Evolutionary conservation across 2,797 vertebrate species (phyloP).

Genomic region (Catharus ustulatus): DNA sequence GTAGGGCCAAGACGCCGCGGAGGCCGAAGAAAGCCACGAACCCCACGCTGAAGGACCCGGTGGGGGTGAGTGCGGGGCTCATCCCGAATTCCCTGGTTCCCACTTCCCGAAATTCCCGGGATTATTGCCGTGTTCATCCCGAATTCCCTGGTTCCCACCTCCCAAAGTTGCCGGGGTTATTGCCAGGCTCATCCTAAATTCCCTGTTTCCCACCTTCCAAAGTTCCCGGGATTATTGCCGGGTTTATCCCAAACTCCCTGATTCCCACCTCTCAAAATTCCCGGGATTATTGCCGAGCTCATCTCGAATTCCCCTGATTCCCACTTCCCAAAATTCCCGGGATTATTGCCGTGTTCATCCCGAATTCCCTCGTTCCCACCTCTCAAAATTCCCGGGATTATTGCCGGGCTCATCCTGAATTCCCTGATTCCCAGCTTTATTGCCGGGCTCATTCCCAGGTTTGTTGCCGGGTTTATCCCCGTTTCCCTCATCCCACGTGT

Average conservation of each 20-base stretch:
- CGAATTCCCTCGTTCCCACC: too few relatives aligned
- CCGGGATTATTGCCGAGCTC: rapidly evolving
- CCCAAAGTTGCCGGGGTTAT: too few relatives aligned
- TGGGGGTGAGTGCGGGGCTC: background rate
- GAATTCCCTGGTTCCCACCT: too few relatives aligned
- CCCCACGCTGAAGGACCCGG: background rate
- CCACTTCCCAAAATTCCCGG: background rate
- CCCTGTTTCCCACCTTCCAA: rapidly evolving
- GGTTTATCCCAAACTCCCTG: rapidly evolving
- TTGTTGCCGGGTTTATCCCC: background rate
- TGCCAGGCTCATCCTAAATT: background rate
- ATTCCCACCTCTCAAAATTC: background rate
- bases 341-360: rapidly evolving
- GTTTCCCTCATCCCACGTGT: background rate
- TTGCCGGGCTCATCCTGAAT: rapidly evolving
- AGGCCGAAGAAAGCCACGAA: background rate
- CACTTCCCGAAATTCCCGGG: rapidly evolving
- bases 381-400: background rate
- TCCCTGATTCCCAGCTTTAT: rapidly evolving
- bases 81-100: rapidly evolving
- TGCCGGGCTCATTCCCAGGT: rapidly evolving
- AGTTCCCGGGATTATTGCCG: background rate
- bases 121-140: rapidly evolving
- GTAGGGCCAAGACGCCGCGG: background rate
- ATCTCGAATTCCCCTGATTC: background rate